These are phyloP conservation scores for Heterohyrax brucei DNA, from an alignment of 2,797 vertebrate genomes.

Conservation along the genomic window DNA sequence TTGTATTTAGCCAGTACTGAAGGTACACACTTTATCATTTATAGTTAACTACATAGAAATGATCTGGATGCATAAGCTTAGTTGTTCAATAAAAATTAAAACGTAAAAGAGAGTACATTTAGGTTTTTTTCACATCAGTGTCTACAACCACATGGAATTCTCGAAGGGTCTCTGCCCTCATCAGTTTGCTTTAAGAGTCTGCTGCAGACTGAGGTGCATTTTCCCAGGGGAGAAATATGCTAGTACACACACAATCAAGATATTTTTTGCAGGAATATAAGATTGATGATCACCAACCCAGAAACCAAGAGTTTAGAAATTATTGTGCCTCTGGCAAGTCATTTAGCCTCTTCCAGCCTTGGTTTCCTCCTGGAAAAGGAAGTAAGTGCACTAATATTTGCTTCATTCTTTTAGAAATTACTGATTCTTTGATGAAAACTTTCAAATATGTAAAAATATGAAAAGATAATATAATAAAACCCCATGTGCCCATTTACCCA, in stretches of 20 bases:
- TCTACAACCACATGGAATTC: neutral
- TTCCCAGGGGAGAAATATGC: neutral
- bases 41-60: conserved; percentile 21
- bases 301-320: conserved; percentile 20
- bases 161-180: neutral
- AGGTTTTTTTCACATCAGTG: neutral
- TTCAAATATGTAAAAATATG: conserved; percentile 9
- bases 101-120: neutral
- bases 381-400: neutral
- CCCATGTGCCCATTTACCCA: neutral
- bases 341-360: neutral
- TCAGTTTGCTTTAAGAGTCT: neutral
- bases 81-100: conserved; percentile 13
- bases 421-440: neutral
- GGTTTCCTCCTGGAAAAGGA: neutral
- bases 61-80: neutral
- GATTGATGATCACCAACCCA: conserved; percentile 10
- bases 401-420: neutral
- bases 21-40: neutral
- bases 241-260: neutral
- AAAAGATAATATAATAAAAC: neutral
- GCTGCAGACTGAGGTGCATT: neutral
- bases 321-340: neutral
- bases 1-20: neutral
- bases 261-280: neutral